These are phyloP conservation scores for Python bivittatus DNA, from an alignment of 2,113 vertebrate species.

Conservation along the genomic window DNA sequence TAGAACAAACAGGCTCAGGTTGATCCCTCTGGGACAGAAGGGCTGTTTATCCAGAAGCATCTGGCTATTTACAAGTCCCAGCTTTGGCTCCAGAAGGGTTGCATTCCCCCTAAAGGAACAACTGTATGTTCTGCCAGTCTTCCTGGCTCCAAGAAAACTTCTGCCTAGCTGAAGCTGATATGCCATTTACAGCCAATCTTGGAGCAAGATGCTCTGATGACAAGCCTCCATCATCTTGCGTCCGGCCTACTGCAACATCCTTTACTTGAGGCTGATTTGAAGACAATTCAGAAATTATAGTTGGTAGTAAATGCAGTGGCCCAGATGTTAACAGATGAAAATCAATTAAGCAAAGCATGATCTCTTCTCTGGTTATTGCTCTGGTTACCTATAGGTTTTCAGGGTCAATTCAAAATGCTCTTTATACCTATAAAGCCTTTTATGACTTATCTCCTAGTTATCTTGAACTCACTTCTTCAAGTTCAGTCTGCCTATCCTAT, in stretches of 20 bases:
- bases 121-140: background rate
- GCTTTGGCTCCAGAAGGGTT: background rate
- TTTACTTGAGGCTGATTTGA: background rate
- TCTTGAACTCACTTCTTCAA: background rate
- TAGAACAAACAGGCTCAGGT: background rate
- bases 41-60: background rate
- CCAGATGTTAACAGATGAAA: background rate
- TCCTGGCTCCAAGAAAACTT: background rate
- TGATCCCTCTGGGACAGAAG: background rate
- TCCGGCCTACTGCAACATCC: background rate
- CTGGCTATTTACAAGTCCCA: background rate
- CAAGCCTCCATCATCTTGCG: background rate
- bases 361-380: background rate
- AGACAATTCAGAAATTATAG: background rate
- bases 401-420: background rate
- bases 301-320: background rate
- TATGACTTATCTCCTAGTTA: background rate
- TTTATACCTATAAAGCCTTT: background rate
- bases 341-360: background rate
- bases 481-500: background rate
- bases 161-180: background rate
- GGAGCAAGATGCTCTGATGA: background rate
- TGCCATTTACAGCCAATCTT: background rate
- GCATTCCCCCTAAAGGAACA: background rate
- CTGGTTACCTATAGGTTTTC: background rate